Evolutionary conservation across 2,797 vertebrate species (phyloP).

Genomic region (Neoniphon sammara): DNA sequence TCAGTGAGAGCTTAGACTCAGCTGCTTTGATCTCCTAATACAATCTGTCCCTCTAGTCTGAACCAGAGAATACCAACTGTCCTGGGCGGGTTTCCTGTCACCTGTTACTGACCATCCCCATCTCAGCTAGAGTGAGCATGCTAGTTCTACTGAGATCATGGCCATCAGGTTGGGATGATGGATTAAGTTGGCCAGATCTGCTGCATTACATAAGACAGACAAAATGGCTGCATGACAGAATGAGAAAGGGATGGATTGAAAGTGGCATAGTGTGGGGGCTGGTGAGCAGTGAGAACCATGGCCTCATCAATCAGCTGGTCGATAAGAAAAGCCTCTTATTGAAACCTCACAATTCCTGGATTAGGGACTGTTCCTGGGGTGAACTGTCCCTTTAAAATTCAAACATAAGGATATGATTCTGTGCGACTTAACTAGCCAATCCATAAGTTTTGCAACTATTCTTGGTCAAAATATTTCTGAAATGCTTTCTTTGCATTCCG

Average conservation of each 20-base stretch:
- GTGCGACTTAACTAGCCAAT: too few relatives aligned
- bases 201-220: constrained; percentile 61
- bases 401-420: too few relatives aligned
- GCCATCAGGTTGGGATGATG: constrained; percentile 70
- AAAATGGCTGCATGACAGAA: constrained; percentile 38
- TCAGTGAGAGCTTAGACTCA: neutral
- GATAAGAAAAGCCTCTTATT: too few relatives aligned
- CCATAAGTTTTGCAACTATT: too few relatives aligned
- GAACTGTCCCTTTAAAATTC: too few relatives aligned
- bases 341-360: too few relatives aligned
- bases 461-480: too few relatives aligned
- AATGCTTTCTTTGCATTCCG: too few relatives aligned
- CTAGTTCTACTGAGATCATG: constrained; percentile 78
- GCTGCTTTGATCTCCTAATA: neutral
- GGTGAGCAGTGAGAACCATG: neutral
- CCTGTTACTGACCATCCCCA: constrained; percentile 74
- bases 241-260: neutral
- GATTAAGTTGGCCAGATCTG: constrained; percentile 55
- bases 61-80: constrained; percentile 56
- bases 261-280: too few relatives aligned
- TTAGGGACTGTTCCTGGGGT: too few relatives aligned
- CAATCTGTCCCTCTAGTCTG: neutral
- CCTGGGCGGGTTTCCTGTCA: constrained; percentile 66
- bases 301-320: too few relatives aligned
- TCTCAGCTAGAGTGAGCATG: constrained; percentile 74